A percentile compares a stretch with the other conserved stretches of the same genome.
Evolutionary conservation across 2,797 vertebrate genomes (phyloP).

Genomic region (Numenius phaeopus): DNA sequence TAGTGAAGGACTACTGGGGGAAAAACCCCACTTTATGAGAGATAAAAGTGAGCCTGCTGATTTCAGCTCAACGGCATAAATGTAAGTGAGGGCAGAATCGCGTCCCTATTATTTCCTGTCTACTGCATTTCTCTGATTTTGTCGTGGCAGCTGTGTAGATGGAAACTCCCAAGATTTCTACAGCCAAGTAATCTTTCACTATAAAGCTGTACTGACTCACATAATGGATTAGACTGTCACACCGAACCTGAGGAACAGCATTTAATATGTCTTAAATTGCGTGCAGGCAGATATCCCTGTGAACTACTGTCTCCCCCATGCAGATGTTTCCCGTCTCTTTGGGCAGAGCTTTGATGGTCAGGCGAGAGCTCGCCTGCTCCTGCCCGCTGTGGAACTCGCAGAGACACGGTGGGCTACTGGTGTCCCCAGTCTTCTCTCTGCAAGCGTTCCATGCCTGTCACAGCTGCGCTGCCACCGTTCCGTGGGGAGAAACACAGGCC

Average conservation of each 20-base stretch:
- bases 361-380: neutral
- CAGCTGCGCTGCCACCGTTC: neutral
- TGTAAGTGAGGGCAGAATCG: neutral
- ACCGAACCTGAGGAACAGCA: slow-evolving; percentile 40
- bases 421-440: neutral
- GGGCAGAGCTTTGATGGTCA: neutral
- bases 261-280: slow-evolving; percentile 28
- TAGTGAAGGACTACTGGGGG: neutral
- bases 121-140: slow-evolving; percentile 32
- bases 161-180: slow-evolving; percentile 44
- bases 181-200: slow-evolving; percentile 41
- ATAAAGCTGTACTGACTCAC: slow-evolving; percentile 39
- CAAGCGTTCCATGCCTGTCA: accelerated
- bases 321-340: slow-evolving; percentile 33
- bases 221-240: slow-evolving; percentile 37
- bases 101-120: slow-evolving; percentile 44
- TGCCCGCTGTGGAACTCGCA: neutral
- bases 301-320: neutral
- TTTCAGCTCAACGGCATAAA: slow-evolving; percentile 26
- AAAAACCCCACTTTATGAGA: neutral
- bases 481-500: neutral
- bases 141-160: slow-evolving; percentile 40
- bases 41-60: neutral
- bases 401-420: neutral
- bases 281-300: neutral